Evolutionary conservation across 2,797 vertebrate genomes (phyloP).

Genomic region (Xenops minutus): DNA sequence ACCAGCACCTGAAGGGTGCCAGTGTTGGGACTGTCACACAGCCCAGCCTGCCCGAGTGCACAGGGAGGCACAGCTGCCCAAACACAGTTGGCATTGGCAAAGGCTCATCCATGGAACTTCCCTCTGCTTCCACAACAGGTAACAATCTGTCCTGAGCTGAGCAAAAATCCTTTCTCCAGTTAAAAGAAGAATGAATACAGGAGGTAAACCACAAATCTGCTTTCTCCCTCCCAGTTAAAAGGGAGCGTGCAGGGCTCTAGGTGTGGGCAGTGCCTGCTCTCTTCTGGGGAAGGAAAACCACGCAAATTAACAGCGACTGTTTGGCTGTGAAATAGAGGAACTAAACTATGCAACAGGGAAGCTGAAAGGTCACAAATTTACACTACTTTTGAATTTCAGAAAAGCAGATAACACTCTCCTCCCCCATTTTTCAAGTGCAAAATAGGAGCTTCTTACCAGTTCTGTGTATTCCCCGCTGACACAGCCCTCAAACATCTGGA

Average conservation of each 20-base stretch:
- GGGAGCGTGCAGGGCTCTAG: rapidly evolving
- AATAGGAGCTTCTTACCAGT: slow-evolving; percentile 49
- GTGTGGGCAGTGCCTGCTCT: background rate
- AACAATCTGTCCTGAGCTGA: background rate
- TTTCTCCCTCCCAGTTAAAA: background rate
- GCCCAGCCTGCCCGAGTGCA: too few relatives aligned
- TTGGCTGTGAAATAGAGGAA: background rate
- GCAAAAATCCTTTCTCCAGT: background rate
- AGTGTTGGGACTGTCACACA: background rate
- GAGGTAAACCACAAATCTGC: background rate
- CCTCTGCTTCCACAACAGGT: background rate
- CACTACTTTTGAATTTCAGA: background rate
- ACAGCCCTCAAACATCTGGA: slow-evolving; percentile 72
- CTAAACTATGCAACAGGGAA: background rate
- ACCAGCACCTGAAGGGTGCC: background rate
- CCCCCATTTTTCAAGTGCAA: background rate
- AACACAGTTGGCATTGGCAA: background rate
- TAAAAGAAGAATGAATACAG: background rate
- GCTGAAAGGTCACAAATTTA: background rate
- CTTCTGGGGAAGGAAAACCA: background rate
- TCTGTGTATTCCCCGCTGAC: slow-evolving; percentile 68
- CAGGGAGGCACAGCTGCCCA: background rate
- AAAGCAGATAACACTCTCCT: rapidly evolving
- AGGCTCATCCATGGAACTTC: background rate
- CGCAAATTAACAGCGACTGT: rapidly evolving